Evolutionary conservation across 2,888 invertebrate species (phyloP), one percentile per base, ranked within the genome.

Genomic region (Pristionchus mayeri): DNA sequence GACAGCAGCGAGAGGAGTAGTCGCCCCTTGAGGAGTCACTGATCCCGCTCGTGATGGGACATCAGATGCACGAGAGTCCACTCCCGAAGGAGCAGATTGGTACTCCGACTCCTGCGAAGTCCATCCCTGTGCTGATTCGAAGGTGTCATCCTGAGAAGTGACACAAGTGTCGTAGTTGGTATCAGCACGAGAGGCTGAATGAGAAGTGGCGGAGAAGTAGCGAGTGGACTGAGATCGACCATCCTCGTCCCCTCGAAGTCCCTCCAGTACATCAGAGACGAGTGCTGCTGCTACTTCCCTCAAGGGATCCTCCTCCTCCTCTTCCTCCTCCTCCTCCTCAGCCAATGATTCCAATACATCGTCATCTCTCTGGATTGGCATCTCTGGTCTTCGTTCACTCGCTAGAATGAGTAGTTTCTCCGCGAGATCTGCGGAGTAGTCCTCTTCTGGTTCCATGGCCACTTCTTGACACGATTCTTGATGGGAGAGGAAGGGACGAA

Each of bases 91-190:
- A 4, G 90, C 89, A 6, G 88, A 87, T 13, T 89, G 88, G 84
- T 90, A 90, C 80, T 90, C 89, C 27, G 89, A 89, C 63, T 90
- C 90, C 84, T 89, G 89, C 13, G 88, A 87, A 16, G 88, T 88
- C 88, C 88, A 88, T 60, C 88, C 89, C 84, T 87, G 87, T 52
- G 88, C 89, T 52, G 88, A 88, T 34, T 88, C 90, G 82, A 87
- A 88, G 60, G 86, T 89, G 85, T 88, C 88, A 52, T 91, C 90
- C 71, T 89, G 90, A 18, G 91, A 89, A 3, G 89, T 90, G 0
- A 88, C 87, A 81, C 88, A 88, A 11, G 91, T 90, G 57, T 91
- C 90, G 67, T 90, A 91, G 50, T 89, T 85, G 57, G 86, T 87
- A 24, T 88, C 87, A 11, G 44, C 82, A 16, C 82, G 13, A 40